Percentiles rank a stretch among this genome's conserved stretches.
Evolutionary conservation across 64 coral and sea anemone species (phyloP).

Genomic region (Stichodactyla mertensii): DNA sequence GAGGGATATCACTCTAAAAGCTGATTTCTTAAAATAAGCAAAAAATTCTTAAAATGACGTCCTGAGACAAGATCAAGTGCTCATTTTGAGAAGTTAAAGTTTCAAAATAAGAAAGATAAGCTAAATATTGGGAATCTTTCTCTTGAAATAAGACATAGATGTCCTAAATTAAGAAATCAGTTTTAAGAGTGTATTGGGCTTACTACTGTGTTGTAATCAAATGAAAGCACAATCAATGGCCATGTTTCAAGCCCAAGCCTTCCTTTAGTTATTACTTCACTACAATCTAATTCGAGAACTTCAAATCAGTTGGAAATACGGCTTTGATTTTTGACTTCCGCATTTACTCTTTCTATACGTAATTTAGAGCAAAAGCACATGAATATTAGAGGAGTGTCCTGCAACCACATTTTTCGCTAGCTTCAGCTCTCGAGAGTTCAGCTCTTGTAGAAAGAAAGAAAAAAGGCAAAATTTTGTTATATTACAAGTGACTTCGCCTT

Average conservation of each 20-base stretch:
- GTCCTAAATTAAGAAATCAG: too few species aligned
- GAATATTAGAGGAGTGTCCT: slow-evolving; percentile 10
- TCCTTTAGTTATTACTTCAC: background rate
- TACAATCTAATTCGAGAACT: background rate
- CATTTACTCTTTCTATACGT: background rate
- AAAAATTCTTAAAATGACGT: too few species aligned
- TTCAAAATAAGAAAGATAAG: too few species aligned
- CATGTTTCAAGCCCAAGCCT: background rate
- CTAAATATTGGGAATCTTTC: too few species aligned
- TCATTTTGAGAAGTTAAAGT: too few species aligned
- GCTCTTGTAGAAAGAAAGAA: background rate
- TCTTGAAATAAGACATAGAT: too few species aligned
- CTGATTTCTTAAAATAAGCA: too few species aligned
- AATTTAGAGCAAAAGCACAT: background rate
- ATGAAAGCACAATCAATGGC: background rate
- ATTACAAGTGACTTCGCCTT: background rate
- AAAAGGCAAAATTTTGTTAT: background rate
- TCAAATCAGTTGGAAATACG: background rate
- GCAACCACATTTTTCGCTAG: background rate
- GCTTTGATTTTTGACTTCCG: background rate
- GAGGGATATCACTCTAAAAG: background rate
- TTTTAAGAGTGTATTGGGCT: too few species aligned
- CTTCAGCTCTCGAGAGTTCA: background rate
- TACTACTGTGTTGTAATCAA: background rate
- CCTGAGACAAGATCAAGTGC: too few species aligned